Percentiles rank a stretch among this genome's conserved stretches.
These are phyloP conservation scores for Gryllus bimaculatus DNA, from an alignment of 1,140 invertebrate genomes.

Conservation along the genomic window DNA sequence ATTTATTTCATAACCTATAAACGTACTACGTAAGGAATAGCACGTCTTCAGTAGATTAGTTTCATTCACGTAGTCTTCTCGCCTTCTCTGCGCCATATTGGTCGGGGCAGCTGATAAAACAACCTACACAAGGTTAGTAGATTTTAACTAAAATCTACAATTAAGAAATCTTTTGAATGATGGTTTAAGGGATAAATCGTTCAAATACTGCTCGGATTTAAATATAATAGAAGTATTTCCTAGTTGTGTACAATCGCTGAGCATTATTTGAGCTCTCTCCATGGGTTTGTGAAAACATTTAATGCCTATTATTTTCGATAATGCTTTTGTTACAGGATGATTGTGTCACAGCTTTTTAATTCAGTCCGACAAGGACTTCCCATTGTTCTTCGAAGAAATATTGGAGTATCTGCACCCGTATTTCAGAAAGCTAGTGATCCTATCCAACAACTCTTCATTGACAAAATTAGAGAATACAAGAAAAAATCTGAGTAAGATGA, in stretches of 20 bases:
- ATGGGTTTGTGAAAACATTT: too few relatives aligned
- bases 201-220: too few relatives aligned
- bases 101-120: conserved; percentile 9
- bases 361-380: background rate
- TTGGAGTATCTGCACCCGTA: conserved; percentile 55
- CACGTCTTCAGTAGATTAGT: too few relatives aligned
- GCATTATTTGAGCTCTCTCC: too few relatives aligned
- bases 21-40: too few relatives aligned
- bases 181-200: too few relatives aligned
- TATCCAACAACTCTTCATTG: conserved; percentile 86
- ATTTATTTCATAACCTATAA: too few relatives aligned
- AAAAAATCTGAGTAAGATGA: conserved; percentile 55
- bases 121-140: background rate
- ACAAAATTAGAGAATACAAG: conserved; percentile 86
- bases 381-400: conserved; percentile 38
- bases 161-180: too few relatives aligned
- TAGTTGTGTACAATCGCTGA: too few relatives aligned
- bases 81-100: conserved; percentile 11
- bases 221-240: too few relatives aligned
- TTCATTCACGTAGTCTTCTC: background rate
- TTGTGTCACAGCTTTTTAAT: conserved; percentile 3
- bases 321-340: conserved; percentile 15
- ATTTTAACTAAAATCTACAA: background rate
- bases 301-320: background rate
- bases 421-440: conserved; percentile 72